A percentile compares a stretch with the other conserved stretches of the same genome.
Conservation (phyloP, 2,113 vertebrate species). For the Terrapene triunguis region DNA sequence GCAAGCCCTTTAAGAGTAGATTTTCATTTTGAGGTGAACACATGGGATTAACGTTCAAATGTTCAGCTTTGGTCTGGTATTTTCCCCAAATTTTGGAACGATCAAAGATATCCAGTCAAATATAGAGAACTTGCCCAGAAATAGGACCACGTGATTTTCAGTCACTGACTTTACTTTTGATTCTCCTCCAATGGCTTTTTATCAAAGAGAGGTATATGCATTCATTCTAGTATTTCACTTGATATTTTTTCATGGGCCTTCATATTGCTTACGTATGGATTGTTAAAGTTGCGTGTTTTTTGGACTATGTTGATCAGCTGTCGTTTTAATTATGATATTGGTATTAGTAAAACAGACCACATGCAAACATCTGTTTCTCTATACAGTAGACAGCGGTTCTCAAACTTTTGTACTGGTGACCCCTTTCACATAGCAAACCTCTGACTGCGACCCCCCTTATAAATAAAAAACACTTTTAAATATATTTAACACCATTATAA, state of each 20-base stretch:
- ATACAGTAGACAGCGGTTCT: neutral
- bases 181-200: no score
- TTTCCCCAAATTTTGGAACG: neutral
- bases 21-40: neutral
- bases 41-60: neutral
- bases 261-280: neutral
- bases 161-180: no score
- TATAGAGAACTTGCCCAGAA: neutral
- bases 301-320: neutral
- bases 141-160: neutral
- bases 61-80: neutral
- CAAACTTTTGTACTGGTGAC: no score
- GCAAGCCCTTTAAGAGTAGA: neutral
- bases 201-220: no score
- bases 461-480: no score
- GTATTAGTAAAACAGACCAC: neutral
- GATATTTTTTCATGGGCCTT: no score
- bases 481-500: no score
- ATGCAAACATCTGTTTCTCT: neutral
- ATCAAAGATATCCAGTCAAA: neutral
- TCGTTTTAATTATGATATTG: neutral
- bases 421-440: no score
- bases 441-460: no score
- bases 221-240: no score
- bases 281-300: neutral